Conservation (phyloP, 2,797 vertebrate species). For the Enoplosus armatus region DNA sequence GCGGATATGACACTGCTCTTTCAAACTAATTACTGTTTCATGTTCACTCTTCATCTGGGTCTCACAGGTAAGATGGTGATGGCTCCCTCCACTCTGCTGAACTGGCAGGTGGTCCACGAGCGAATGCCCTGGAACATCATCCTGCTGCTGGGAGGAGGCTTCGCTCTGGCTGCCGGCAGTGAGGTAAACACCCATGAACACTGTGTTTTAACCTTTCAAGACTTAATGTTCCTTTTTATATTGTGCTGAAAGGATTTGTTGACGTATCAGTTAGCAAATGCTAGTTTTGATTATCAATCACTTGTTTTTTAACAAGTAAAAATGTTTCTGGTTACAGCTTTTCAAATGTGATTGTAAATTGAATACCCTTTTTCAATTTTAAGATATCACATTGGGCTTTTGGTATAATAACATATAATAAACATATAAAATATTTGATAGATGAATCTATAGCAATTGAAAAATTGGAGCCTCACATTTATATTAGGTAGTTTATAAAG, state of each 20-base stretch:
- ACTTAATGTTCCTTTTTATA: neutral
- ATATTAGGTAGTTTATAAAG: neutral
- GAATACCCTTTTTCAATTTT: neutral
- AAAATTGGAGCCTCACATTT: neutral
- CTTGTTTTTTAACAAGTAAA: no score
- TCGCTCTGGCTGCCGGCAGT: conserved; percentile 93
- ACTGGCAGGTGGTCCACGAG: conserved; percentile 88
- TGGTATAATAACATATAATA: no score
- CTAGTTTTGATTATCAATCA: no score
- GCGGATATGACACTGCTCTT: conserved; percentile 4
- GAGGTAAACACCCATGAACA: conserved; percentile 85
- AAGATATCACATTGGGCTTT: neutral
- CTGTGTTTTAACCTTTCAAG: neutral
- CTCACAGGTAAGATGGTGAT: conserved; percentile 64
- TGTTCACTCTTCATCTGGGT: conserved; percentile 28
- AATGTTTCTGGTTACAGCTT: no score
- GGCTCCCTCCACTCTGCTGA: conserved; percentile 73
- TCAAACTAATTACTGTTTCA: conserved; percentile 20
- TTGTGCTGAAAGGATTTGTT: neutral
- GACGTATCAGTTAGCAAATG: neutral
- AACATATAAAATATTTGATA: no score
- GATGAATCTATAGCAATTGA: no score
- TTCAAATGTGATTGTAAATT: neutral
- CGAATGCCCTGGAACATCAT: conserved; percentile 96
- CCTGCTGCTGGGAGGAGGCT: conserved; percentile 94